Percentiles rank a stretch among this genome's conserved stretches.
Conservation (phyloP, 2,797 vertebrate genomes). For the Vireo griseus region DNA sequence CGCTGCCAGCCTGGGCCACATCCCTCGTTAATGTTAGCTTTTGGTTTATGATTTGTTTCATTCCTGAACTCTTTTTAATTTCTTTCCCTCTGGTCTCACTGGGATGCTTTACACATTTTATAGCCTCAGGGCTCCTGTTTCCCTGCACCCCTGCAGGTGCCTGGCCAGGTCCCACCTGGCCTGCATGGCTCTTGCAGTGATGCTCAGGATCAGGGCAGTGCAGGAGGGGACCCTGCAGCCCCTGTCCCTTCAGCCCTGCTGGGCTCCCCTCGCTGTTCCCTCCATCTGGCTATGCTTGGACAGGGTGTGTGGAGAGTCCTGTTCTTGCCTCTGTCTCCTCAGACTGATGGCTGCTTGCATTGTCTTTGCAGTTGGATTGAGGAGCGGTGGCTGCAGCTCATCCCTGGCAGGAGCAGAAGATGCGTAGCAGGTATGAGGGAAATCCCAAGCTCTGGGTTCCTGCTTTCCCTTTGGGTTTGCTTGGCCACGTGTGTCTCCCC, state of each 20-base stretch:
- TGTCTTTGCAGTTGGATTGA: conserved; percentile 6
- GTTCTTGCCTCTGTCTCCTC: not conserved
- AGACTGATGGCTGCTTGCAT: not conserved
- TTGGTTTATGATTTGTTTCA: not conserved
- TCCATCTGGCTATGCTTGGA: not conserved
- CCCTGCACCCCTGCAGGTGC: not conserved
- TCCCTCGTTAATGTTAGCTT: not conserved
- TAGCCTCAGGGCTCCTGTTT: fast-evolving
- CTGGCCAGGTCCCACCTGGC: not conserved
- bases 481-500: fast-evolving
- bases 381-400: not conserved
- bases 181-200: fast-evolving
- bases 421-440: not conserved
- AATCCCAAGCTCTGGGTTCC: not conserved
- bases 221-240: not conserved
- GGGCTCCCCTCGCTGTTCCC: not conserved
- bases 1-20: fast-evolving
- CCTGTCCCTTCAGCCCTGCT: no score
- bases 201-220: not conserved
- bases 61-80: not conserved
- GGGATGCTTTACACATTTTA: not conserved
- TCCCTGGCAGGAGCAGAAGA: not conserved
- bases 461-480: not conserved
- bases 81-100: not conserved
- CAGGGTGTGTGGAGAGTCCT: fast-evolving